Evolutionary conservation across 2,888 invertebrate species (phyloP).

Genomic region (Volucella inanis): DNA sequence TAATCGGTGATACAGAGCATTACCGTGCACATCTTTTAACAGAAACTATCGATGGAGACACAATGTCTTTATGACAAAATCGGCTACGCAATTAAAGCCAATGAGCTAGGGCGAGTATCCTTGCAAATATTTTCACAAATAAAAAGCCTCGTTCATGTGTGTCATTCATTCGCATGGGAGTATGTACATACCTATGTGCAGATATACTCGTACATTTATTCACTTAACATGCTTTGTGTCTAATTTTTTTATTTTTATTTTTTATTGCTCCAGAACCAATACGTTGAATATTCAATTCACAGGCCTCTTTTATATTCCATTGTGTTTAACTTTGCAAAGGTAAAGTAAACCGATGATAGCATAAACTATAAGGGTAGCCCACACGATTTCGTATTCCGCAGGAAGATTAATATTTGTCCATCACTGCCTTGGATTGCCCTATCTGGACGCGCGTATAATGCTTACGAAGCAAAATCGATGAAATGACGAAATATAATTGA

Average conservation of each 20-base stretch:
- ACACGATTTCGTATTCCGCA: slow-evolving; percentile 41
- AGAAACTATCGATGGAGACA: slow-evolving; percentile 19
- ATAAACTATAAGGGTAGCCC: slow-evolving; percentile 21
- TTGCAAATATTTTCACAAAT: neutral
- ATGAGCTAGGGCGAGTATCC: neutral
- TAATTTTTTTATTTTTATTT: neutral
- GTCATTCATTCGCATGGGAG: neutral
- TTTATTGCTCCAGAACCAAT: no score
- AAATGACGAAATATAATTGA: slow-evolving; percentile 29
- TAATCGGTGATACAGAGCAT: slow-evolving; percentile 40
- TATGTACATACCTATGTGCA: neutral
- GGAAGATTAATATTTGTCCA: slow-evolving; percentile 60
- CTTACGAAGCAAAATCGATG: slow-evolving; percentile 18
- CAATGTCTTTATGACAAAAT: slow-evolving; percentile 32
- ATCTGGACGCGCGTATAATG: neutral
- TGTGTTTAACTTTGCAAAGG: slow-evolving; percentile 15
- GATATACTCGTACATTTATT: slow-evolving; percentile 2
- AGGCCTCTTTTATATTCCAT: slow-evolving; percentile 22
- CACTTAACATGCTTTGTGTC: neutral
- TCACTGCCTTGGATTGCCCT: slow-evolving; percentile 42
- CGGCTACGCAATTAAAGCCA: slow-evolving; percentile 10
- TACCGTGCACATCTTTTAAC: slow-evolving; percentile 21
- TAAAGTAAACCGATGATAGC: slow-evolving; percentile 26
- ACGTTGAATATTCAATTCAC: slow-evolving; percentile 15
- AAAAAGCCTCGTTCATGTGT: neutral